Base-by-base conservation (phyloP, 2,888 invertebrate genomes). In the Chorisops tibialis region DNA sequence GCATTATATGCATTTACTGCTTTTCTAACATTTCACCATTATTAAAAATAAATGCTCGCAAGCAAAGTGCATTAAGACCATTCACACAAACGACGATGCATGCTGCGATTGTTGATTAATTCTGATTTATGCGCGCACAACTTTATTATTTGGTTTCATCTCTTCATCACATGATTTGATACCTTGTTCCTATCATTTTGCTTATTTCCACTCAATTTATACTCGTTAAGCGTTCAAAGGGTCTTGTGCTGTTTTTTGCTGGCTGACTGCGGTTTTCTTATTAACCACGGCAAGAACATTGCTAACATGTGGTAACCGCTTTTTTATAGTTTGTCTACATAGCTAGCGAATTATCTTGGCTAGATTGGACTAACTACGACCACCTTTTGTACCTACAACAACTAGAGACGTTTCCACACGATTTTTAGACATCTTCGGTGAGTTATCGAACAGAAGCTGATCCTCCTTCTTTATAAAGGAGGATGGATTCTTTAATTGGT, bases 91-190 rank as follows among this genome's bases (percentile, higher is more conserved):
- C 59, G 47, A 43, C 47, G 38, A 43, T 59, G 19, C 59, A 59
- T 48, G 59, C 59, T 59, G 59, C 30, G 59, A 59, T 59, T 47
- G 59, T 59, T 59, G 59, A 59, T 59, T 59, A 59, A 59, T 59
- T 59, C 59, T 59, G 59, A 59, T 59, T 59, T 59, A 59, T 59
- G 59, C 38, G 22, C 48, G 38, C 22, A 16, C 48, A 59, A 38
- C 38, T 37, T 48, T 47, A 48, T 59, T 48, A 59, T 59, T 59
- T 37, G 37, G 48, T 59, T 59, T 59, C 56, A 56, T 56, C 56
- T 56, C 56, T 56, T 56, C 56, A 56, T 56, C 56, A 56, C 56
- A 43, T 43, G 56, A 54, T 54, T 21, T 56, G 30, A 30, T 30
- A 30, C 30, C 30, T 30, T 30, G 30, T 30, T 30, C 30, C 30